Evolutionary conservation across 37 sponge, comb jelly and placozoan species (phyloP).

Genomic region (Cliona cf. orientalis): DNA sequence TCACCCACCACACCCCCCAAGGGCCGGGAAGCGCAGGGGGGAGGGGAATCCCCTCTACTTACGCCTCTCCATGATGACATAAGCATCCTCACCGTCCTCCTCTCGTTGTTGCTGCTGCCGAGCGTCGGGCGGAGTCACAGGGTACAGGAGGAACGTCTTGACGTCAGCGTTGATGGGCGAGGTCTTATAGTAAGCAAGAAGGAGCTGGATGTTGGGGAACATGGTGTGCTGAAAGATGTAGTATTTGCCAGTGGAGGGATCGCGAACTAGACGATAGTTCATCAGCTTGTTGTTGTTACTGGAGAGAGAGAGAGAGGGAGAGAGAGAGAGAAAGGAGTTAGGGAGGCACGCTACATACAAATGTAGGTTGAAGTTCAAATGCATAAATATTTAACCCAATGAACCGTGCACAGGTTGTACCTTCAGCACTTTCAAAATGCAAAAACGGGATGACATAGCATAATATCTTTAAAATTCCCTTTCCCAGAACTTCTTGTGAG

Average conservation of each 20-base stretch:
- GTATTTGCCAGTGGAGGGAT: conserved; percentile 6
- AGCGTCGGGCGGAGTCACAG: conserved; percentile 4
- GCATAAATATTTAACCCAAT: no score
- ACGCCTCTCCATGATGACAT: conserved; percentile 34
- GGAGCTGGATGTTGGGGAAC: conserved; percentile 16
- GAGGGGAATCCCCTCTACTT: background rate
- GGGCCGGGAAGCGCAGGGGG: background rate
- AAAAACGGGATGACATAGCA: no score
- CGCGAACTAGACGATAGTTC: conserved; percentile 51
- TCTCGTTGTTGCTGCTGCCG: background rate
- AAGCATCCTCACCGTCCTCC: background rate
- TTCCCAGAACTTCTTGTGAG: no score
- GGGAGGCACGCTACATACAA: no score
- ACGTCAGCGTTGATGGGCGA: conserved; percentile 39
- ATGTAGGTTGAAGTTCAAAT: no score
- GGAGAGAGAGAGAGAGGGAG: background rate
- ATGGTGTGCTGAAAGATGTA: conserved; percentile 15
- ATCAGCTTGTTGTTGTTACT: conserved; percentile 48
- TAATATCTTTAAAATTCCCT: no score
- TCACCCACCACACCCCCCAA: no score
- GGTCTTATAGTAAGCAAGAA: conserved; percentile 20
- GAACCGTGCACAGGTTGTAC: no score
- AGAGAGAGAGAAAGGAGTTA: conserved; percentile 21
- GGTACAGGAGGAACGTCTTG: conserved; percentile 38
- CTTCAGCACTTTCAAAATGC: no score